Percentiles rank a stretch among this genome's conserved stretches.
Conservation (phyloP, 2,113 vertebrate genomes). For the Nerophis lumbriciformis region DNA sequence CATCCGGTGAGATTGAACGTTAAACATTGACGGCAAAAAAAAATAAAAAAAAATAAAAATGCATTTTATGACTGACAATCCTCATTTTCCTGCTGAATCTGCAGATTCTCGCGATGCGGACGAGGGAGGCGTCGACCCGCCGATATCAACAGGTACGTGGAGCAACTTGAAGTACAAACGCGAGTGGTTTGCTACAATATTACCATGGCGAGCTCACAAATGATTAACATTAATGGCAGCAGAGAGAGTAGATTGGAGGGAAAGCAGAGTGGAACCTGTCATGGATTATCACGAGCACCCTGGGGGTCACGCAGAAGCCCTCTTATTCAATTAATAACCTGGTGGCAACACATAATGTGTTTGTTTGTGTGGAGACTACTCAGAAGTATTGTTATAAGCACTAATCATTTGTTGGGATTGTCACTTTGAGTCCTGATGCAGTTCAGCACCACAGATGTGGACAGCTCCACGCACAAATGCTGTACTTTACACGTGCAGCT, state of each 20-base stretch:
- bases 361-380: background rate
- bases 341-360: background rate
- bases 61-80: background rate
- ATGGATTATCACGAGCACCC: conserved; percentile 36
- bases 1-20: conserved; percentile 35
- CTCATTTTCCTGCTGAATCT: background rate
- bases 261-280: conserved; percentile 12
- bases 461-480: conserved; percentile 44
- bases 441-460: conserved; percentile 46
- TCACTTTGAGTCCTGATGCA: background rate
- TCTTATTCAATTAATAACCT: conserved; percentile 26
- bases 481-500: conserved; percentile 15
- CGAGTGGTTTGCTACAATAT: background rate
- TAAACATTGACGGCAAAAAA: too few species aligned
- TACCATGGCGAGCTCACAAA: conserved; percentile 5
- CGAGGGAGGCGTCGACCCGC: conserved; percentile 7
- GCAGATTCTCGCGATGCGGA: background rate
- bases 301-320: conserved; percentile 48
- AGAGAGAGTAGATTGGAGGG: conserved; percentile 14
- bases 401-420: background rate
- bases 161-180: background rate
- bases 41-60: too few species aligned
- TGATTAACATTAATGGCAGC: conserved; percentile 15
- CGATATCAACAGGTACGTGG: conserved; percentile 54
- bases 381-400: background rate